Conservation (phyloP, 2,888 invertebrate species). For the Chaetogeoica ovagalla region DNA sequence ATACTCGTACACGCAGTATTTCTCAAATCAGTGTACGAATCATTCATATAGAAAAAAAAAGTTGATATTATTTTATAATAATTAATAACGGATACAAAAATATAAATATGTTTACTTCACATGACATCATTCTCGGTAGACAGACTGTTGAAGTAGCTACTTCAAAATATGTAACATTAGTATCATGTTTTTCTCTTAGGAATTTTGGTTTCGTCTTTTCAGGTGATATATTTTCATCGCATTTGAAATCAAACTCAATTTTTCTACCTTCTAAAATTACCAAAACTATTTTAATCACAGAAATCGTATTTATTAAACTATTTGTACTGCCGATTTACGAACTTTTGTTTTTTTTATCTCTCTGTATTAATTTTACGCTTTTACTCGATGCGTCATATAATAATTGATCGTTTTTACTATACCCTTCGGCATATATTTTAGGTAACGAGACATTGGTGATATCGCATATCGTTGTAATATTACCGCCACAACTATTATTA, state of each 20-base stretch:
- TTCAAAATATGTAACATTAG: constrained; percentile 29
- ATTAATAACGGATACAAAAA: neutral
- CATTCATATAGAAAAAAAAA: no score
- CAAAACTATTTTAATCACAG: neutral
- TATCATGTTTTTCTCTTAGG: neutral
- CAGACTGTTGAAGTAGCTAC: constrained; percentile 35
- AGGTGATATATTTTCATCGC: constrained; percentile 39
- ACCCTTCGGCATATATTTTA: constrained; percentile 34
- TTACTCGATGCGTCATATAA: neutral
- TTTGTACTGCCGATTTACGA: neutral
- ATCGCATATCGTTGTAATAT: constrained; percentile 47
- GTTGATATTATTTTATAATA: neutral
- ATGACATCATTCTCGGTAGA: constrained; percentile 20
- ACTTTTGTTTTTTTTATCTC: neutral
- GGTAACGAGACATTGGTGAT: constrained; percentile 9
- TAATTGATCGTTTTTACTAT: constrained; percentile 2
- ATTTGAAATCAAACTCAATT: constrained; percentile 28
- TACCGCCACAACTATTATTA: constrained; percentile 30
- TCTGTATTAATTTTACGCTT: constrained; percentile 26
- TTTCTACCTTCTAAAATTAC: constrained; percentile 18
- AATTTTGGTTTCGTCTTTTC: constrained; percentile 21
- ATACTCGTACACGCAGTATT: neutral
- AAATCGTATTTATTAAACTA: neutral
- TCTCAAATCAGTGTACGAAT: no score
- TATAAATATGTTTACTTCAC: constrained; percentile 27